Evolutionary conservation across 2,797 vertebrate species (phyloP), one percentile per base, ranked within the genome.

Genomic region (Enteromius fasciolatus): DNA sequence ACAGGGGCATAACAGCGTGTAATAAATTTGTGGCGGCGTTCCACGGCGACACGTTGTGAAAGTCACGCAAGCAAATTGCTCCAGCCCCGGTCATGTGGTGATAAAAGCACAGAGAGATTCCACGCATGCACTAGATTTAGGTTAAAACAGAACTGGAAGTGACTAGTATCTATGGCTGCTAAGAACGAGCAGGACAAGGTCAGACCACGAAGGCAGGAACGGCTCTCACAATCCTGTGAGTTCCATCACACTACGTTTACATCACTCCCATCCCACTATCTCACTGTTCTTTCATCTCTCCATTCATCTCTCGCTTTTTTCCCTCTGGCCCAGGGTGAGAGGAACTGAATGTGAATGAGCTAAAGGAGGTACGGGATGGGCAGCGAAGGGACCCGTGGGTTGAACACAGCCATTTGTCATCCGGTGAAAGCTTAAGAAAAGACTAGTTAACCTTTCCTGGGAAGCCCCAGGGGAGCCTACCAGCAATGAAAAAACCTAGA

Each of bases 401-500:
- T 92, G 90, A 93, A 92, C 93, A 91, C 85, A 89, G 93, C 91
- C 93, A 95, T 95, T 95, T 94, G 94, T 95, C 94, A 94, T 93
- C 90, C 91, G 85, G 88, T 94, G 94, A 95, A 94, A 92, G 94
- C 94, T 95, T 94, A 94, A 94, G 94, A 94, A 94, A 94, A 94
- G 93, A 94, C 94, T 94, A 94, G 94, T 95, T 95, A 95, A 95
- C 94, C 93, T 94, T 95, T 94, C 93, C 91, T 90, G 89, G 91
- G 90, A 92, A 94, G 92, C 89, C 93, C 92, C 89, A 17, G 28
- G 88, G 81, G 88, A 87, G 84, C 83, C 80, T 86, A 81, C 59
- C 66, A 68, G 81, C 80, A 59, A 66, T 20, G 91, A 91, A 91
- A 91, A 80, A 83, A 78, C 39, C 23, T 9, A 57, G 78, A 52